Conservation (phyloP, 2,797 vertebrate species). For the Calcarius lapponicus region DNA sequence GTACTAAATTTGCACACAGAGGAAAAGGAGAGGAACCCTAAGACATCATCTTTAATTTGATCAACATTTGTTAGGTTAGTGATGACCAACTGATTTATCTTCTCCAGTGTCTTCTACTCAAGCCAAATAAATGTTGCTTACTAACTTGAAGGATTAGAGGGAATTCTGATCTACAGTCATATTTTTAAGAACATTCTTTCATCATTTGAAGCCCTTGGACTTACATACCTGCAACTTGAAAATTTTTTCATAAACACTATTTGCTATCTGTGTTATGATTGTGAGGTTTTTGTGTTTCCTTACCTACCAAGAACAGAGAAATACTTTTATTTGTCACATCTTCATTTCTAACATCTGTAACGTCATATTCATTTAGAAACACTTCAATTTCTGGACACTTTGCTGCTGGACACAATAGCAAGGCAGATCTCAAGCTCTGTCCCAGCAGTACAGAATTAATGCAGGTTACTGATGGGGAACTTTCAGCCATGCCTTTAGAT, state of each 20-base stretch:
- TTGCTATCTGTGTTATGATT: not conserved
- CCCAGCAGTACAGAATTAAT: not conserved
- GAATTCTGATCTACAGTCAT: not conserved
- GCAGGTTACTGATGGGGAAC: not conserved
- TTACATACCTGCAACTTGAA: not conserved
- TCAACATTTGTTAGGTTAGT: not conserved
- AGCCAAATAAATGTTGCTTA: not conserved
- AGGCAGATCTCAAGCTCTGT: not conserved
- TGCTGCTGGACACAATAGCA: not conserved
- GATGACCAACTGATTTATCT: not conserved
- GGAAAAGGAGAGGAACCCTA: not conserved
- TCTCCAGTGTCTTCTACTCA: not conserved
- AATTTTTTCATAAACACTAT: not conserved
- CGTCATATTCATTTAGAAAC: not conserved
- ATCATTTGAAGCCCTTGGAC: not conserved
- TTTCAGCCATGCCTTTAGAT: not conserved
- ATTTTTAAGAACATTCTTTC: not conserved
- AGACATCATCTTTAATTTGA: conserved; percentile 25
- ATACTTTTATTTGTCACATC: not conserved
- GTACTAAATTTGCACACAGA: conserved; percentile 24
- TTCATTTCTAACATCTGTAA: not conserved
- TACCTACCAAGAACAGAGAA: not conserved
- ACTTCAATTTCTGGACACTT: not conserved
- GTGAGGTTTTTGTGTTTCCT: not conserved
- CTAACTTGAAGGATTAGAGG: not conserved